These are phyloP conservation scores for Episyrphus balteatus DNA, from an alignment of 1,140 invertebrate genomes.

Conservation along the genomic window DNA sequence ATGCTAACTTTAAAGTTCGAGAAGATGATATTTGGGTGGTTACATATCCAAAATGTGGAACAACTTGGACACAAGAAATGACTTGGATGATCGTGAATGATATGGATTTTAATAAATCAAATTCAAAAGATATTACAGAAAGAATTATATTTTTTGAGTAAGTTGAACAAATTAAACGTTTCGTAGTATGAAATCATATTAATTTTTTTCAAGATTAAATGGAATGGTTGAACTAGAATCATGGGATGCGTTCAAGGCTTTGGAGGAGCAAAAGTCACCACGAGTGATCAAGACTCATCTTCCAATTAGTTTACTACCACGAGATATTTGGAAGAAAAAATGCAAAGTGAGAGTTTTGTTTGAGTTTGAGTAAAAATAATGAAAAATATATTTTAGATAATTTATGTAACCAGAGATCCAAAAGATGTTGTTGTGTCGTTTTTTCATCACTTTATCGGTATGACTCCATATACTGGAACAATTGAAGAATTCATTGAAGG, in stretches of 20 bases:
- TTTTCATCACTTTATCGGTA: slow-evolving; percentile 50
- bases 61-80: slow-evolving; percentile 57
- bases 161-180: too few species aligned
- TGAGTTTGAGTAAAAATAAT: not conserved
- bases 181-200: too few species aligned
- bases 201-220: too few species aligned
- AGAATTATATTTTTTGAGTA: slow-evolving; percentile 40
- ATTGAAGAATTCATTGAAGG: slow-evolving; percentile 48
- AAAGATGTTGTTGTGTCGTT: slow-evolving; percentile 66
- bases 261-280: slow-evolving; percentile 35
- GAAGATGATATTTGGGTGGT: slow-evolving; percentile 41
- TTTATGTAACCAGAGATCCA: slow-evolving; percentile 63
- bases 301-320: slow-evolving; percentile 48
- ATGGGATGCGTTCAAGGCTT: too few species aligned
- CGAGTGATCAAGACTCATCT: slow-evolving; percentile 56
- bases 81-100: slow-evolving; percentile 49
- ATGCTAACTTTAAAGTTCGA: too few species aligned
- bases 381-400: slow-evolving; percentile 40
- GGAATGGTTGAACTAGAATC: too few species aligned
- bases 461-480: slow-evolving; percentile 44
- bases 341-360: slow-evolving; percentile 38
- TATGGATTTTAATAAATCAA: slow-evolving; percentile 36
- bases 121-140: slow-evolving; percentile 45
- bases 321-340: slow-evolving; percentile 37
- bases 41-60: slow-evolving; percentile 39